Evolutionary conservation across 2,888 invertebrate genomes (phyloP).

Genomic region (Tenthredo amoena): DNA sequence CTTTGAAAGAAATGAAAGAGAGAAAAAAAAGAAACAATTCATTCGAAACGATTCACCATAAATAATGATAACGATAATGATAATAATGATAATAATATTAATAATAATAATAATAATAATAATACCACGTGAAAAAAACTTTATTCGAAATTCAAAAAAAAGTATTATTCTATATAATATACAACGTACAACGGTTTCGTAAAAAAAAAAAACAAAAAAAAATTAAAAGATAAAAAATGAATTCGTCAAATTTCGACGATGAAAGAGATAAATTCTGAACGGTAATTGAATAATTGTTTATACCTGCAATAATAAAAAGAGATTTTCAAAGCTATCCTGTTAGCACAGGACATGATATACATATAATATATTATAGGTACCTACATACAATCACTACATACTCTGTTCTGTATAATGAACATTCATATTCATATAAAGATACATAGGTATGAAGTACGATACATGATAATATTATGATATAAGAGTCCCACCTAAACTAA

Average conservation of each 20-base stretch:
- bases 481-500: conserved; percentile 75
- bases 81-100: not conserved
- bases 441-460: conserved; percentile 49
- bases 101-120: not conserved
- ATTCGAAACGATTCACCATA: not conserved
- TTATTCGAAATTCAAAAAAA: not conserved
- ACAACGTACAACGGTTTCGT: not conserved
- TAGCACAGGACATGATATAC: conserved; percentile 19
- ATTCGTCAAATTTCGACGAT: not conserved
- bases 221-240: not conserved
- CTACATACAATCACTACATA: conserved; percentile 67
- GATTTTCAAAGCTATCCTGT: conserved; percentile 41
- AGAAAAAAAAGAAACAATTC: not conserved
- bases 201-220: not conserved
- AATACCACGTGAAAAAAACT: not conserved
- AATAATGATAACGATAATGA: not conserved
- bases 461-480: conserved; percentile 63
- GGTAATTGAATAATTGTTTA: conserved; percentile 19
- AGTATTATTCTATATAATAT: not conserved
- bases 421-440: conserved; percentile 26
- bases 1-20: conserved; percentile 67
- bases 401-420: conserved; percentile 66
- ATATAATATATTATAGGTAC: conserved; percentile 45
- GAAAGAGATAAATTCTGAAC: not conserved
- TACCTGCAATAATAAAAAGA: conserved; percentile 30